Percentiles rank a stretch among this genome's conserved stretches.
phyloP scores from a whole-genome alignment of 1,140 invertebrate species.

The Drosophila obscura region DNA sequence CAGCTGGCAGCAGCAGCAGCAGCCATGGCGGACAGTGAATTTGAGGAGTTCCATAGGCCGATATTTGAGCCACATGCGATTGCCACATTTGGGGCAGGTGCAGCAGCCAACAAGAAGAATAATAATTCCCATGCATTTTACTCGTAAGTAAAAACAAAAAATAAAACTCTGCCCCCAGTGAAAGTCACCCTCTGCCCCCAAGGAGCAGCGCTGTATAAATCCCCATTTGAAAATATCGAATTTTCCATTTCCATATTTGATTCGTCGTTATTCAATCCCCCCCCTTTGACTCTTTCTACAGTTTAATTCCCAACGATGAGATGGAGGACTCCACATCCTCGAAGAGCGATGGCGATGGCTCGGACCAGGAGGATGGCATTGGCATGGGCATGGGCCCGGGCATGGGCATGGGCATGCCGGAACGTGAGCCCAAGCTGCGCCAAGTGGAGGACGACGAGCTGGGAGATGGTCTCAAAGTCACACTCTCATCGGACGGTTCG shows the following conservation, averaged over 20 bases:
- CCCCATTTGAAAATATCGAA: constrained; percentile 11
- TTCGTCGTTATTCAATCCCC: not conserved
- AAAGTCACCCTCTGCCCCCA: constrained; percentile 12
- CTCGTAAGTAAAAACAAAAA: constrained; percentile 85
- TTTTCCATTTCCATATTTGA: not conserved
- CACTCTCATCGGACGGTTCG: constrained; percentile 68
- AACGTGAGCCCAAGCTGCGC: constrained; percentile 50
- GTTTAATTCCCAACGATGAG: constrained; percentile 82
- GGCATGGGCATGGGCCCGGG: not conserved
- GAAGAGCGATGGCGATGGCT: constrained; percentile 88
- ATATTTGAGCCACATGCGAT: constrained; percentile 87
- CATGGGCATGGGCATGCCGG: constrained; percentile 18
- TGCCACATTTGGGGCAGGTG: constrained; percentile 90
- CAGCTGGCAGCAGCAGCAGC: constrained; percentile 37
- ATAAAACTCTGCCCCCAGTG: not conserved
- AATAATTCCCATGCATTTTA: constrained; percentile 87
- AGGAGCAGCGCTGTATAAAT: constrained; percentile 6
- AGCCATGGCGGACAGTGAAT: constrained; percentile 94
- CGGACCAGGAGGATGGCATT: constrained; percentile 80
- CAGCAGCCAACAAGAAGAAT: constrained; percentile 62
- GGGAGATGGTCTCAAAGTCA: constrained; percentile 82
- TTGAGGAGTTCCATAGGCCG: constrained; percentile 94
- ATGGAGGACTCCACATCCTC: constrained; percentile 90
- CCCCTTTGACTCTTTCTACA: constrained; percentile 4
- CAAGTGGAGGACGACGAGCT: constrained; percentile 83